Evolutionary conservation across 64 coral and sea anemone species (phyloP).

Genomic region (Trachythela sp.): DNA sequence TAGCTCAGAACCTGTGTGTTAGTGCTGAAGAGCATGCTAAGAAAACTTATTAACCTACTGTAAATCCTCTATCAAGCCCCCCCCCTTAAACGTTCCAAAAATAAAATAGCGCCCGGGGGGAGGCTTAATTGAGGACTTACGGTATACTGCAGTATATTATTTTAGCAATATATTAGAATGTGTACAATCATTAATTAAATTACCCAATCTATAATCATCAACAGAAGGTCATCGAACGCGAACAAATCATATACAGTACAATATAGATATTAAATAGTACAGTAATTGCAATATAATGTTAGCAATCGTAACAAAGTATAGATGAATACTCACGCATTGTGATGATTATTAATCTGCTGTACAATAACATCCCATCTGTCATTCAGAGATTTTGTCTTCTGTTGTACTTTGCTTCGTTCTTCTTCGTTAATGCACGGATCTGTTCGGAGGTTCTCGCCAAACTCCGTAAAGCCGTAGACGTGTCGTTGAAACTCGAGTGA

Average conservation of each 20-base stretch:
- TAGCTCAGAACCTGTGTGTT: no score
- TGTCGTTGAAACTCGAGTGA: not conserved
- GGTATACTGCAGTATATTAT: not conserved
- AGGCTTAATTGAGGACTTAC: not conserved
- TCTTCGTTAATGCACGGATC: conserved; percentile 17
- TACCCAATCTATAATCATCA: not conserved
- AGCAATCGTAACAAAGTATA: not conserved
- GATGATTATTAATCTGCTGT: conserved; percentile 19
- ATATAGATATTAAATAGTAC: no score
- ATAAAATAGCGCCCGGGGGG: no score
- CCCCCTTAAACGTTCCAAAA: no score
- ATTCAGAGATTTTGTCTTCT: conserved; percentile 22
- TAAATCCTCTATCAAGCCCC: no score
- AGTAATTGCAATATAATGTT: no score
- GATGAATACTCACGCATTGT: not conserved
- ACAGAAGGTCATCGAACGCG: not conserved
- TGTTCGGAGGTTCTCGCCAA: not conserved
- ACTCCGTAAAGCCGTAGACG: conserved; percentile 6
- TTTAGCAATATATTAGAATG: not conserved
- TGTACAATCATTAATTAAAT: not conserved
- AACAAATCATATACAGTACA: no score
- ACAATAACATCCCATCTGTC: conserved; percentile 23
- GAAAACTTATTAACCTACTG: no score
- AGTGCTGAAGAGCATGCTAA: no score
- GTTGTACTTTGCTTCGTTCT: conserved; percentile 6